Conservation (phyloP, 2,888 invertebrate genomes). For the Miltochrista miniata region DNA sequence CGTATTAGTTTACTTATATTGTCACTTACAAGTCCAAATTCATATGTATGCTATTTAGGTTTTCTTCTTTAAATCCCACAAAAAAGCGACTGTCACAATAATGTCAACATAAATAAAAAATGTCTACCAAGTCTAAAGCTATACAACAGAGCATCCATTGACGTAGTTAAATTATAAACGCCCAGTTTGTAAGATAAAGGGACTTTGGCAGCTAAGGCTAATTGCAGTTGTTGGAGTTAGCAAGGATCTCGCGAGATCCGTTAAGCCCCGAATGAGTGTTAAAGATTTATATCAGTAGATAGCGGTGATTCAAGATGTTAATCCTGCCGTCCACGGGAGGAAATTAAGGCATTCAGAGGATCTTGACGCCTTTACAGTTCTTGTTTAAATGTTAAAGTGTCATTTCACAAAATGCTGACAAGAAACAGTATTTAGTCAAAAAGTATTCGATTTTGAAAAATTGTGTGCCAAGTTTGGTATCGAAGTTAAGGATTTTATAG, state of each 20-base stretch:
- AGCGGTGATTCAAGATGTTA: conserved; percentile 57
- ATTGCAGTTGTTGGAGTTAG: conserved; percentile 79
- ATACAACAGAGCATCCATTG: conserved; percentile 45
- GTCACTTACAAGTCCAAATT: too few species aligned
- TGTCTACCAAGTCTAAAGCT: conserved; percentile 9
- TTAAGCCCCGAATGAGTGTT: conserved; percentile 74
- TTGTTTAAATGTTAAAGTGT: neutral
- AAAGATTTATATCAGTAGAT: conserved; percentile 78
- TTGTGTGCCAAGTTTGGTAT: too few species aligned
- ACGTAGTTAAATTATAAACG: conserved; percentile 58
- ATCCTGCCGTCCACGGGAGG: conserved; percentile 54
- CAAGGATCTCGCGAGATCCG: conserved; percentile 61
- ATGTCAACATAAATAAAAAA: conserved; percentile 17
- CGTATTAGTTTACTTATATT: too few species aligned
- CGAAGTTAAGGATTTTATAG: too few species aligned
- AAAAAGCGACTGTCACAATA: neutral
- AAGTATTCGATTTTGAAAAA: too few species aligned
- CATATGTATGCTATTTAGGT: neutral
- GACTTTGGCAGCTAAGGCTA: conserved; percentile 66
- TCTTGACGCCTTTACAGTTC: conserved; percentile 33
- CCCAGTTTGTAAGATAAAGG: conserved; percentile 69
- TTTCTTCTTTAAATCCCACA: neutral
- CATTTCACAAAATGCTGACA: too few species aligned
- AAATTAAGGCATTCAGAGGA: conserved; percentile 70
- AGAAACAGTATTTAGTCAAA: too few species aligned